Evolutionary conservation across 2,888 invertebrate genomes (phyloP).

Genomic region (Acrobasis consociella): DNA sequence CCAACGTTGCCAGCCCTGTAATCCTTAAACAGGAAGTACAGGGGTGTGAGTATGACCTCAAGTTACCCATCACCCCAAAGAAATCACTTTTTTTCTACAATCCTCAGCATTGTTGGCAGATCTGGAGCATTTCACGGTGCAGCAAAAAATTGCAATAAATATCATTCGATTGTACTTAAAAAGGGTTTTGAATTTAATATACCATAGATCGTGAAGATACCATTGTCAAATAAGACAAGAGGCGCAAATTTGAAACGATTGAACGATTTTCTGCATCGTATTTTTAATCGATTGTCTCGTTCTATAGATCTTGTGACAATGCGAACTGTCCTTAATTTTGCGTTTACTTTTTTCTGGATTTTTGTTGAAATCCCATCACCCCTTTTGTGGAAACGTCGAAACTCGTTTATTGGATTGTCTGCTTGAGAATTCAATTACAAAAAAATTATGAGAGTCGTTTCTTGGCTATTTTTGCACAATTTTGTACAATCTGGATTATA

Average conservation of each 20-base stretch:
- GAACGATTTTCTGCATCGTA: conserved; percentile 47
- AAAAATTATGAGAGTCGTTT: background rate
- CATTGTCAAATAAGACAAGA: conserved; percentile 52
- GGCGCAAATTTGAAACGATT: conserved; percentile 53
- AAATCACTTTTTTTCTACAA: conserved; percentile 44
- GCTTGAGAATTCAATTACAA: conserved; percentile 2
- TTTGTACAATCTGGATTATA: no score
- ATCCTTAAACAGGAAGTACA: conserved; percentile 71
- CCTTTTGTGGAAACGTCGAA: conserved; percentile 15
- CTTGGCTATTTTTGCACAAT: no score
- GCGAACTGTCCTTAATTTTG: conserved; percentile 49
- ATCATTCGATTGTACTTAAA: conserved; percentile 79
- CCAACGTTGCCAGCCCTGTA: conserved; percentile 56
- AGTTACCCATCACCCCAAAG: conserved; percentile 73
- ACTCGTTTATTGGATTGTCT: conserved; percentile 16
- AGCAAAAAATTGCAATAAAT: conserved; percentile 78
- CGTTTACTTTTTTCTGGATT: conserved; percentile 39
- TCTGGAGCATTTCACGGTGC: conserved; percentile 71
- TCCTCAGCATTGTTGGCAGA: conserved; percentile 55
- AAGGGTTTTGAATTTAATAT: conserved; percentile 80
- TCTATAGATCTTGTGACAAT: conserved; percentile 44
- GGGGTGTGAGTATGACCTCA: conserved; percentile 82
- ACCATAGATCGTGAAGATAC: conserved; percentile 63
- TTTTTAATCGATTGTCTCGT: conserved; percentile 46
- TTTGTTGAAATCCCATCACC: conserved; percentile 23